Base-by-base conservation (phyloP, 2,888 invertebrate species). In the Acrobasis suavella region DNA sequence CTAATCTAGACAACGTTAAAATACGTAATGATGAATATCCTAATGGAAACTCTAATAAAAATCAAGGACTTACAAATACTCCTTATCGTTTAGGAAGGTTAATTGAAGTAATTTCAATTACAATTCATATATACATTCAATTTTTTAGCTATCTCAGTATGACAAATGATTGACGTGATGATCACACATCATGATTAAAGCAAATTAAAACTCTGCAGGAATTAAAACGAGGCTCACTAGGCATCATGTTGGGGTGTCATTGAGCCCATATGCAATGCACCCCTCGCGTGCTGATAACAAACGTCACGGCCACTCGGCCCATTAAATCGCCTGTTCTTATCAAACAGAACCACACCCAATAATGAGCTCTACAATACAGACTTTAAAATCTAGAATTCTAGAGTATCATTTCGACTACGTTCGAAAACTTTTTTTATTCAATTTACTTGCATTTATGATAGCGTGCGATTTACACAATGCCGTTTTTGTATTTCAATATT, bases 221-320 rank as follows among this genome's bases (percentile, higher is more conserved):
- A 46, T 14, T 14, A 46, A 22, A 22, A 22, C 3, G 14, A 14
- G 22, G 42, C 42, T 17, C 17, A 22, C 9, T 49, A 42, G 22
- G 50, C 37, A 32, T 16, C 55, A 16, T 55, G 56, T 56, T 56
- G 42, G 56, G 56, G 56, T 46, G 39, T 56, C 56, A 56, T 42
- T 56, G 56, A 16, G 42, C 56, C 17, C 55, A 60, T 61, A 64
- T 59, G 58, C 65, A 63, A 64, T 59, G 58, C 65, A 63, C 59
- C 65, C 64, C 61, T 58, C 62, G 64, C 64, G 67, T 64, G 65
- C 49, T 67, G 63, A 65, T 63, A 64, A 65, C 38, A 38, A 50
- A 17, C 65, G 64, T 62, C 65, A 65, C 52, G 65, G 65, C 64
- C 65, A 54, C 8, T 37, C 60, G 60, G 63, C 58, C 46, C 64